Percentiles rank a stretch among this genome's conserved stretches.
These are phyloP conservation scores for Merluccius polli DNA, from an alignment of 2,797 vertebrate genomes.

Conservation along the genomic window DNA sequence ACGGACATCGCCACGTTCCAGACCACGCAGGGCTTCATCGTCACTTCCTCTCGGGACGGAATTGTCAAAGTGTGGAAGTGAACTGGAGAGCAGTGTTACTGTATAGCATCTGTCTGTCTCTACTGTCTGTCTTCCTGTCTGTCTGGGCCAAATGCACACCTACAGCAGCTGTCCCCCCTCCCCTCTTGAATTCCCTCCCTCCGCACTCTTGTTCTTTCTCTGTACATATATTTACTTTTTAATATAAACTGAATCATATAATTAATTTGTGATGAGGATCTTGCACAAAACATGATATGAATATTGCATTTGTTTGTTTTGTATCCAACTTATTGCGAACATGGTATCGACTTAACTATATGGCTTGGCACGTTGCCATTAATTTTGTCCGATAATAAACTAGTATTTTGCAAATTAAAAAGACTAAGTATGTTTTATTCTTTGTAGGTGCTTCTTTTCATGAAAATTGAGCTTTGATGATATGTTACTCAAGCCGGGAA, in stretches of 20 bases:
- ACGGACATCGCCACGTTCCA: slow-evolving; percentile 96
- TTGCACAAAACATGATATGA: slow-evolving; percentile 15
- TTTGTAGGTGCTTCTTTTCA: neutral
- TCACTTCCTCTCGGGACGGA: slow-evolving; percentile 93
- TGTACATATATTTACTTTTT: slow-evolving; percentile 9
- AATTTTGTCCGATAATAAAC: neutral
- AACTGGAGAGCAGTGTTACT: slow-evolving; percentile 5
- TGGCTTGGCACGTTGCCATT: neutral
- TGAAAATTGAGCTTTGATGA: neutral
- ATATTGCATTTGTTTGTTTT: neutral
- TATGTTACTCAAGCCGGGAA: neutral
- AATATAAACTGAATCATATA: slow-evolving; percentile 25
- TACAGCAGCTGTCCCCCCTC: neutral
- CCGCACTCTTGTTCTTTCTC: neutral
- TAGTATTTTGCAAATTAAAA: slow-evolving; percentile 5
- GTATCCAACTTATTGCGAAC: neutral
- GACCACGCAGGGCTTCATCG: slow-evolving; percentile 97
- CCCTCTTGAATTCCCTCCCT: neutral
- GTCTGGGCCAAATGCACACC: neutral
- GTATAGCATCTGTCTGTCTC: neutral
- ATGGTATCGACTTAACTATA: neutral
- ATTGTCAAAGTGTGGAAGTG: slow-evolving; percentile 99
- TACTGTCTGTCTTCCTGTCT: neutral
- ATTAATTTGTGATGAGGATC: slow-evolving; percentile 13
- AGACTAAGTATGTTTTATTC: neutral